These are phyloP conservation scores for Diarsia brunnea DNA, from an alignment of 2,888 invertebrate species.

Conservation along the genomic window DNA sequence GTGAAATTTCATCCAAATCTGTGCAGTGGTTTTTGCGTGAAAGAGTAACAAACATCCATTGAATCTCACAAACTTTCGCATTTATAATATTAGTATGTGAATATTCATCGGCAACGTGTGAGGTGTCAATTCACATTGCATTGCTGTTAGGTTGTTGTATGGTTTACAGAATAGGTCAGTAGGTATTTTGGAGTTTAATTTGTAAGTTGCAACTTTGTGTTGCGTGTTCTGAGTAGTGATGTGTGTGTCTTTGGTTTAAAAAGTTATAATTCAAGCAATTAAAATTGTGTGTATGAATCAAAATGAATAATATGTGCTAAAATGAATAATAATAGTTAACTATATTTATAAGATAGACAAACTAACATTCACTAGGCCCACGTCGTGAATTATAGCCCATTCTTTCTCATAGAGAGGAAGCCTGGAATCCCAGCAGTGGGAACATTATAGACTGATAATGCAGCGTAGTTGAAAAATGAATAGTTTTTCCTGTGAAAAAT, in stretches of 20 bases:
- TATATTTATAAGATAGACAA: too few species aligned
- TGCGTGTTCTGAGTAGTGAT: background rate
- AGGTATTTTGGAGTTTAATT: background rate
- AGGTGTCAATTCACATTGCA: slow-evolving; percentile 26
- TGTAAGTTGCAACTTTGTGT: background rate
- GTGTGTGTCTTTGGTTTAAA: background rate
- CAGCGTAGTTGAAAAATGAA: background rate
- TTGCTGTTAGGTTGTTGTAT: slow-evolving; percentile 15
- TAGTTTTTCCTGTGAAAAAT: background rate
- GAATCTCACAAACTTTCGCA: too few species aligned
- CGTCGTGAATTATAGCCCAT: too few species aligned
- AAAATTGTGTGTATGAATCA: too few species aligned
- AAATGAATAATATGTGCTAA: too few species aligned
- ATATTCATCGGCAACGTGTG: slow-evolving; percentile 46
- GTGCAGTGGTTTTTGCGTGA: too few species aligned
- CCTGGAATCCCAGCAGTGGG: too few species aligned
- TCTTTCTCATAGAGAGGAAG: too few species aligned
- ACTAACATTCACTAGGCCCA: too few species aligned
- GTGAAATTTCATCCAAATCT: too few species aligned
- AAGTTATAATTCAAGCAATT: background rate
- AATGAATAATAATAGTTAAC: background rate
- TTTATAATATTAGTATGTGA: slow-evolving; percentile 30
- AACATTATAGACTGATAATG: too few species aligned
- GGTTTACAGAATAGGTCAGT: slow-evolving; percentile 26
- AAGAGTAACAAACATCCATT: too few species aligned